Conservation (phyloP, 2,888 invertebrate species). For the Melanostoma scalare region DNA sequence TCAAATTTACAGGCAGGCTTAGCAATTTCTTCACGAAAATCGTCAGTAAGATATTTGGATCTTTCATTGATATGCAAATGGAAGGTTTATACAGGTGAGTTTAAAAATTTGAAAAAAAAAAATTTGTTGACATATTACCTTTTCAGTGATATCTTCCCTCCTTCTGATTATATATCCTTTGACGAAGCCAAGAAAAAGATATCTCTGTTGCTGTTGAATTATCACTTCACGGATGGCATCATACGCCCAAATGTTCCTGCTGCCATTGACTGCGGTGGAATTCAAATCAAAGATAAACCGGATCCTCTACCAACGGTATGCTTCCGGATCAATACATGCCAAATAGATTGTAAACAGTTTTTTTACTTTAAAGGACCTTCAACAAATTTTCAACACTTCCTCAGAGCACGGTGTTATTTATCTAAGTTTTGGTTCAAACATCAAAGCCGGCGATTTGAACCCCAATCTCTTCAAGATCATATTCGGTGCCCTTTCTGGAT, state of each 20-base stretch:
- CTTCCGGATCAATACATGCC: neutral
- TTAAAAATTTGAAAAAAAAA: no score
- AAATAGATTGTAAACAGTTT: neutral
- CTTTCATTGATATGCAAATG: conserved; percentile 7
- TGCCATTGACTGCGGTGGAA: conserved; percentile 79
- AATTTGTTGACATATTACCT: no score
- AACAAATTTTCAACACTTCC: conserved; percentile 75
- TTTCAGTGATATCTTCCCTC: conserved; percentile 73
- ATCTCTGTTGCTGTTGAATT: conserved; percentile 77
- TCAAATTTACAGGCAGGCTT: conserved; percentile 76
- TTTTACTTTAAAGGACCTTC: conserved; percentile 73
- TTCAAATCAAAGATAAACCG: conserved; percentile 77
- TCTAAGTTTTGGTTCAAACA: conserved; percentile 78
- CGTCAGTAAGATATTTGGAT: neutral
- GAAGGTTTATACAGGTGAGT: conserved; percentile 30
- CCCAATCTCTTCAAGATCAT: conserved; percentile 82
- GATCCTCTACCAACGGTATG: conserved; percentile 74
- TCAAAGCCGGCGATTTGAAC: conserved; percentile 79
- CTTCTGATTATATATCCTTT: conserved; percentile 75
- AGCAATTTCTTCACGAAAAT: conserved; percentile 63
- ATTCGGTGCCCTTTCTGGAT: conserved; percentile 83
- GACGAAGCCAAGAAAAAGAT: conserved; percentile 75
- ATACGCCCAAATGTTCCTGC: conserved; percentile 78
- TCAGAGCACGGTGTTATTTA: conserved; percentile 79
- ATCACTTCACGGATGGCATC: conserved; percentile 78